Evolutionary conservation across 2,797 vertebrate species (phyloP).

Genomic region (Spinus pinus): DNA sequence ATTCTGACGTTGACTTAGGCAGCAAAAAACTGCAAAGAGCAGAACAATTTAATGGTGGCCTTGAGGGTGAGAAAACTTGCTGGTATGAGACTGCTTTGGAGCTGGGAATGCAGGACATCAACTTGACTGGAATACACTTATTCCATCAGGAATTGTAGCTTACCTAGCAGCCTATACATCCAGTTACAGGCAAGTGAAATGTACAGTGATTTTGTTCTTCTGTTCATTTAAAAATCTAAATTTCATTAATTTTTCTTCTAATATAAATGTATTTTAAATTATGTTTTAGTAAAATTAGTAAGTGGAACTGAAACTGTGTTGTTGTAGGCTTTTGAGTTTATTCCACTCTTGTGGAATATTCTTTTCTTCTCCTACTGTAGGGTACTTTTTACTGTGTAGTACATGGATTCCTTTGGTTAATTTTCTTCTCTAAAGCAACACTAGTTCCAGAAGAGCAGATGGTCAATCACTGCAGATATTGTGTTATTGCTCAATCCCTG

Average conservation of each 20-base stretch:
- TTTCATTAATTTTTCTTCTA: not conserved
- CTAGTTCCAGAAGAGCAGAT: not conserved
- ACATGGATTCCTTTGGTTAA: not conserved
- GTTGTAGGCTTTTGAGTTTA: not conserved
- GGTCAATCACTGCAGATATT: not conserved
- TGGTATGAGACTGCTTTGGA: constrained; percentile 83
- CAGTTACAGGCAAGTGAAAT: constrained; percentile 84
- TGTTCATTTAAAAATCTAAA: not conserved
- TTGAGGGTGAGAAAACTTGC: constrained; percentile 88
- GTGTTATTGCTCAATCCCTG: not conserved
- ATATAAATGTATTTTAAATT: not conserved
- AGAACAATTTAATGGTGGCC: constrained; percentile 86
- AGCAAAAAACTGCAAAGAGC: constrained; percentile 86
- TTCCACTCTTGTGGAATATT: not conserved
- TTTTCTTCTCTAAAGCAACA: not conserved
- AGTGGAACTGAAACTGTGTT: not conserved
- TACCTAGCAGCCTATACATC: constrained; percentile 90
- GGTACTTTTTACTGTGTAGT: not conserved
- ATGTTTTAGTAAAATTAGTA: not conserved
- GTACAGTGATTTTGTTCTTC: not conserved
- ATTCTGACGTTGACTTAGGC: constrained; percentile 83
- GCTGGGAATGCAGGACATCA: constrained; percentile 82
- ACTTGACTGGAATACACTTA: constrained; percentile 86
- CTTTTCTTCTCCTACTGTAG: not conserved
- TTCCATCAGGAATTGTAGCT: constrained; percentile 85